Percentiles rank a stretch among this genome's conserved stretches.
These are phyloP conservation scores for Drosophila punjabiensis DNA, from an alignment of 1,140 invertebrate genomes.

Conservation along the genomic window DNA sequence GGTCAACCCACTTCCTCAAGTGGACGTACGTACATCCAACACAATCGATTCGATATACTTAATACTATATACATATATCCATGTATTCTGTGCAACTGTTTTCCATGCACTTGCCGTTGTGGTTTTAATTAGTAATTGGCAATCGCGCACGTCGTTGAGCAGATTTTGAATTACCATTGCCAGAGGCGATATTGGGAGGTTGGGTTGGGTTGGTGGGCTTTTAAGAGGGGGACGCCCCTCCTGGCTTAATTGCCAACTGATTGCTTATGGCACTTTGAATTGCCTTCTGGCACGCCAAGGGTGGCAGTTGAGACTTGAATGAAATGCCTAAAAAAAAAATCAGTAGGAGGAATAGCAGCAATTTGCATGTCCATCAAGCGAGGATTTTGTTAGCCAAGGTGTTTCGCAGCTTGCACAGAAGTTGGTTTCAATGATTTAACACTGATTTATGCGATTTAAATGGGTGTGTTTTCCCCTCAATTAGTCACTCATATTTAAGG, in stretches of 20 bases:
- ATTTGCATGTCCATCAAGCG: conserved; percentile 36
- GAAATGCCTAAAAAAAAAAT: conserved; percentile 10
- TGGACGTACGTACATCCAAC: conserved; percentile 22
- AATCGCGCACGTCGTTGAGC: conserved; percentile 68
- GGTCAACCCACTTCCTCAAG: conserved; percentile 43
- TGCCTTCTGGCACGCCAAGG: conserved; percentile 71
- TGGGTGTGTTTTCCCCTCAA: conserved; percentile 7
- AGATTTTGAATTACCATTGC: conserved; percentile 64
- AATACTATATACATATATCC: neutral
- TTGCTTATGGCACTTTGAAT: conserved; percentile 69
- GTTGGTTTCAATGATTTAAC: conserved; percentile 11
- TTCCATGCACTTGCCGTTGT: conserved; percentile 35
- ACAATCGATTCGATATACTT: conserved; percentile 30
- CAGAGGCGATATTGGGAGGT: conserved; percentile 9
- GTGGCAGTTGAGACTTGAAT: conserved; percentile 25
- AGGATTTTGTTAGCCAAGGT: conserved; percentile 13
- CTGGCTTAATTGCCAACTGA: conserved; percentile 71
- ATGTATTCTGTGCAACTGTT: conserved; percentile 20
- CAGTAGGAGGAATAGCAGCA: neutral
- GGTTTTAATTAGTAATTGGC: conserved; percentile 71
- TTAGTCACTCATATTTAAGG: conserved; percentile 4
- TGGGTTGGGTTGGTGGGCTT: neutral
- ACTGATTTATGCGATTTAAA: neutral
- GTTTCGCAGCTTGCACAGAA: conserved; percentile 4
- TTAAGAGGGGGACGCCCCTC: conserved; percentile 15